phyloP scores from a whole-genome alignment of 1,140 invertebrate species.

The Batillaria attramentaria region DNA sequence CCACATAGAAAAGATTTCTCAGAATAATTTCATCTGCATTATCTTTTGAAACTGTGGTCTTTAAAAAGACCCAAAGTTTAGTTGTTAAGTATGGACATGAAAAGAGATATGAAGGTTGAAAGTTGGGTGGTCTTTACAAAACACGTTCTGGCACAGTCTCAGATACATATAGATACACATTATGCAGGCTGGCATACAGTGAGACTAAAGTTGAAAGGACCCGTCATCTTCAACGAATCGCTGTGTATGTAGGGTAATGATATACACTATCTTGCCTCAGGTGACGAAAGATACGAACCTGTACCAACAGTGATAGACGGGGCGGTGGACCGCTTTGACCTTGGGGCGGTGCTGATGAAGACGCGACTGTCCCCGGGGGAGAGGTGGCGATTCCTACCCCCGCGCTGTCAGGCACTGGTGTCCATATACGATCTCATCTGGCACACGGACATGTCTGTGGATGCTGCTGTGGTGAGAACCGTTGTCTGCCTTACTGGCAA shows the following conservation, averaged over 20 bases:
- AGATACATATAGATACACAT: too few relatives aligned
- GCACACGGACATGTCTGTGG: constrained; percentile 22
- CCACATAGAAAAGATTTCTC: too few relatives aligned
- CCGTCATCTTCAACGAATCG: background rate
- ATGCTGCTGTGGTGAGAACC: constrained; percentile 31
- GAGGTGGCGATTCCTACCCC: constrained; percentile 6
- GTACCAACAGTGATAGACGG: constrained; percentile 29
- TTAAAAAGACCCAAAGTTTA: too few relatives aligned
- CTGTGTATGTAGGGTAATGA: background rate
- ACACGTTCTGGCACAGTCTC: background rate
- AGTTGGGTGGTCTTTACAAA: too few relatives aligned
- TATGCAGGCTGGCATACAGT: background rate
- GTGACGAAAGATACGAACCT: constrained; percentile 16
- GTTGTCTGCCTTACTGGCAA: too few relatives aligned
- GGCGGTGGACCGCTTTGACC: constrained; percentile 30
- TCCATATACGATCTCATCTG: constrained; percentile 35
- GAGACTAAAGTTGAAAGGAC: background rate
- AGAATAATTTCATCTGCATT: too few relatives aligned
- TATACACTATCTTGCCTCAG: background rate
- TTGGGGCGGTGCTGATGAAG: constrained; percentile 28
- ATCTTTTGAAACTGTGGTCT: too few relatives aligned
- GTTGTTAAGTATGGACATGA: background rate
- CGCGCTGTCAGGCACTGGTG: constrained; percentile 20
- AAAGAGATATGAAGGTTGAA: background rate
- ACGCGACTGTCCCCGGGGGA: background rate